Evolutionary conservation across 2,888 invertebrate genomes (phyloP), one percentile per base, ranked within the genome.

Genomic region (Chymomyza caudatula): DNA sequence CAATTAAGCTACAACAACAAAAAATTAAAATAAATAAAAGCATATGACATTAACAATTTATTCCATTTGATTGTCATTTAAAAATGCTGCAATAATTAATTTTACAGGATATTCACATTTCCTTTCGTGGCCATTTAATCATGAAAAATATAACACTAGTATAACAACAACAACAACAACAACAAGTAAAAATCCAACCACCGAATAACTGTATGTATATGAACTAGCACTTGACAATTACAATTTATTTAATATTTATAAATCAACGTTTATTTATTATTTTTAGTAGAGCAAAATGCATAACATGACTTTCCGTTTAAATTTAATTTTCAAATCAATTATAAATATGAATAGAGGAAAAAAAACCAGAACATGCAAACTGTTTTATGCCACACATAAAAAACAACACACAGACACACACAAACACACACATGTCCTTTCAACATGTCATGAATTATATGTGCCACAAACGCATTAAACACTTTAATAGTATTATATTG

Each of bases 141-240:
- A 63, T 52, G 22, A 42, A 47, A 47, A 47, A 13, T 17, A 17
- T n/a, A 19, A 37, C 8, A 37, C 8, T 37, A 37, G 11, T 11
- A 37, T 37, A 8, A 37, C 29, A 37, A 37, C 3, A 37, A 25
- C 3, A 4, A 25, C 25, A 25, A 5, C 25, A 25, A 25, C 25
- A 4, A 5, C 25, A 25, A 25, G 3, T 25, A 25, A 25, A 25
- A 5, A 25, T 25, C 25, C 80, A 63, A 85, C 80, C 85, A 80
- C 80, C 80, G 80, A 85, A 53, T 71, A 56, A 58, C 54, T 68
- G n/a, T 54, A 47, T 25, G n/a, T 29, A 20, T 37, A 23, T 29
- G 58, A 74, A 76, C 67, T 60, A 74, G 62, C 83, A 77, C 69
- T 71, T 69, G 77, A 78, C 69, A 75, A 73, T 83, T 73, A 63